Evolutionary conservation across 2,888 invertebrate genomes (phyloP).

Genomic region (Bedellia somnulentella): DNA sequence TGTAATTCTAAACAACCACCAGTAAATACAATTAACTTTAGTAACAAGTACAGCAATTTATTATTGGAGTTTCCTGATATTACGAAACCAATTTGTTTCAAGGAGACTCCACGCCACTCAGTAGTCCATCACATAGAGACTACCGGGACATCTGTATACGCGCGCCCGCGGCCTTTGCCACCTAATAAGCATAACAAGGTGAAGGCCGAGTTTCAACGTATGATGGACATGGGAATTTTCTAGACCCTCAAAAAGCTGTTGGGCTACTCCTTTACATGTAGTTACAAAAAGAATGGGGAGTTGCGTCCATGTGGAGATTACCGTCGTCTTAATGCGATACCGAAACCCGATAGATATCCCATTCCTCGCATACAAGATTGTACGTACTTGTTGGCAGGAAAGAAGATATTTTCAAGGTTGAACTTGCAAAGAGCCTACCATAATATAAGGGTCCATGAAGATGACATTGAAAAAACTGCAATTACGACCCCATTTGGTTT

Average conservation of each 20-base stretch:
- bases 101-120: conserved; percentile 5
- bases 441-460: conserved; percentile 19
- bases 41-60: not conserved
- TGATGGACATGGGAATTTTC: conserved; percentile 26
- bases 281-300: conserved; percentile 11
- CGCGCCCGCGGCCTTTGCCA: conserved; percentile 18
- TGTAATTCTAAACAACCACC: not conserved
- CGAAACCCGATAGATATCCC: conserved; percentile 1
- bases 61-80: conserved; percentile 3
- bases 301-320: conserved; percentile 22
- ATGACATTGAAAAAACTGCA: conserved; percentile 21
- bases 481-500: conserved; percentile 18
- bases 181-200: conserved; percentile 19
- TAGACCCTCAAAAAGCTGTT: conserved; percentile 25
- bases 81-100: conserved; percentile 1
- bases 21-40: conserved; percentile 1
- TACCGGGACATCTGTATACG: conserved; percentile 18
- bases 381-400: conserved; percentile 1
- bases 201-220: conserved; percentile 17
- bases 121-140: conserved; percentile 19
- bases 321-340: conserved; percentile 16
- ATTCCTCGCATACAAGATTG: not conserved
- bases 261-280: conserved; percentile 22
- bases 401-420: conserved; percentile 8
- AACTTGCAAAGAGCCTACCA: conserved; percentile 21